These are phyloP conservation scores for Drosophila trapezifrons DNA, from an alignment of 1,140 invertebrate genomes.

Conservation along the genomic window DNA sequence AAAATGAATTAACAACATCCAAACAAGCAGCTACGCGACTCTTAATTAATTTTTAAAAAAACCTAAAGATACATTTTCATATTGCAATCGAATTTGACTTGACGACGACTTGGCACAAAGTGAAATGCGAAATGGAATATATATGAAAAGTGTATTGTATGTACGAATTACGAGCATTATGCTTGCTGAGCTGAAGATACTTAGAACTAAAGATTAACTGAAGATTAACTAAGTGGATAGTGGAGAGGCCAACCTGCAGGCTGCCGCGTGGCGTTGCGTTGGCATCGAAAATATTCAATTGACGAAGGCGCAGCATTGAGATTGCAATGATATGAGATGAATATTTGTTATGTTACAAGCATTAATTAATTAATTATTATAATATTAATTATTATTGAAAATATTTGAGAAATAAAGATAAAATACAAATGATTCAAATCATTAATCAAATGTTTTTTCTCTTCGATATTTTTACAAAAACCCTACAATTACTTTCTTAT, in stretches of 20 bases:
- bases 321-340: constrained; percentile 69
- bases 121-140: constrained; percentile 30
- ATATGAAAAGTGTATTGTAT: constrained; percentile 20
- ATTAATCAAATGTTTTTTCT: constrained; percentile 50
- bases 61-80: constrained; percentile 66
- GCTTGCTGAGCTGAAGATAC: constrained; percentile 40
- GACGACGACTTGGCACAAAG: constrained; percentile 27
- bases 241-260: constrained; percentile 15
- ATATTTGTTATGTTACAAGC: constrained; percentile 83
- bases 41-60: constrained; percentile 63
- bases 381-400: constrained; percentile 83
- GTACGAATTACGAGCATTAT: constrained; percentile 31
- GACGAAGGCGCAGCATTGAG: constrained; percentile 54
- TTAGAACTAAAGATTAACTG: constrained; percentile 47
- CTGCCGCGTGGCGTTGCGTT: constrained; percentile 38
- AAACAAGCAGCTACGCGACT: constrained; percentile 46
- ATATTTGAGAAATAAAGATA: constrained; percentile 82
- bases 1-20: constrained; percentile 53
- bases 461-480: neutral
- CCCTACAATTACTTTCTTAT: neutral
- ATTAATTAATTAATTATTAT: constrained; percentile 83
- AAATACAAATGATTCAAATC: constrained; percentile 81
- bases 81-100: constrained; percentile 60
- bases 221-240: constrained; percentile 27
- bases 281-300: constrained; percentile 49